Conservation (phyloP, 2,888 invertebrate genomes). For the Dasysyrphus albostriatus region DNA sequence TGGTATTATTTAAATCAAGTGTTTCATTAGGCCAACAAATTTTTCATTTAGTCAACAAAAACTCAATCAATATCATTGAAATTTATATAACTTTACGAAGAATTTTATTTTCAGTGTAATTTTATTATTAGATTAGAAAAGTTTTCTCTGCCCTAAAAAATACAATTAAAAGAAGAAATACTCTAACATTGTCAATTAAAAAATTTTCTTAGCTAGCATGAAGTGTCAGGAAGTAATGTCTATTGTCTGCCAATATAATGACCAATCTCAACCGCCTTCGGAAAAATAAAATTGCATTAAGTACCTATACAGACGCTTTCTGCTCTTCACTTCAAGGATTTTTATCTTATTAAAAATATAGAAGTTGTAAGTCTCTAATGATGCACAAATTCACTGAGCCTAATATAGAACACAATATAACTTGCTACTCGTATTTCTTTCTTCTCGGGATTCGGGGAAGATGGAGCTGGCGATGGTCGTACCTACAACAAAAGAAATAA, state of each 20-base stretch:
- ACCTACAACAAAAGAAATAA: neutral
- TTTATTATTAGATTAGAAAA: neutral
- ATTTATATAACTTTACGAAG: no score
- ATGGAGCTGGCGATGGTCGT: neutral
- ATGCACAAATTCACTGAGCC: conserved; percentile 24
- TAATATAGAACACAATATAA: conserved; percentile 2
- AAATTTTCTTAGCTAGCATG: neutral
- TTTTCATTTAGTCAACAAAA: no score
- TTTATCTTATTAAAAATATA: conserved; percentile 49
- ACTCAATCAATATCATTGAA: no score
- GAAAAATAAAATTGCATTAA: conserved; percentile 21
- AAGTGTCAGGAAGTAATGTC: neutral
- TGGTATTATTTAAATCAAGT: no score
- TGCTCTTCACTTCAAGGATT: conserved; percentile 11
- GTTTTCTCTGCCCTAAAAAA: neutral
- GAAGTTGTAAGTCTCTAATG: conserved; percentile 47
- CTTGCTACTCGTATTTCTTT: neutral
- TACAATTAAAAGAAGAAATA: neutral
- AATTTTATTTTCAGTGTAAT: no score
- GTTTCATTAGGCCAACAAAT: no score
- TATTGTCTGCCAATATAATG: conserved; percentile 20
- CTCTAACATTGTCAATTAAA: conserved; percentile 8
- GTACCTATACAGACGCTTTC: neutral
- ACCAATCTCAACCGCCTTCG: conserved; percentile 28
- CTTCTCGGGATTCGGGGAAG: neutral